phyloP scores from a whole-genome alignment of 2,888 invertebrate species.

The Microplitis deprimator region DNA sequence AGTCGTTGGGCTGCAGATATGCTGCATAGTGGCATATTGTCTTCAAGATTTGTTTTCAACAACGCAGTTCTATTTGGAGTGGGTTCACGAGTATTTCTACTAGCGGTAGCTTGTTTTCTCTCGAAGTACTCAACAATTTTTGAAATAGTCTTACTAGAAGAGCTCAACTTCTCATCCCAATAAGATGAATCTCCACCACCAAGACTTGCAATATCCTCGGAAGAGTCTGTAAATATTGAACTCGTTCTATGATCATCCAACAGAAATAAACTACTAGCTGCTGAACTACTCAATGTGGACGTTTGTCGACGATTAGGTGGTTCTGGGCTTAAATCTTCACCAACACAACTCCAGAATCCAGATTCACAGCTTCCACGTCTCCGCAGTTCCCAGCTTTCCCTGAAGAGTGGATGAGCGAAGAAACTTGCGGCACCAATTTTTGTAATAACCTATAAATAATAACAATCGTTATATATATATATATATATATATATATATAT shows the following conservation, averaged over 20 bases:
- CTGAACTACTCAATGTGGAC: constrained; percentile 72
- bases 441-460: constrained; percentile 63
- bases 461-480: not conserved
- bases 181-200: constrained; percentile 83
- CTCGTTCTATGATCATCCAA: constrained; percentile 80
- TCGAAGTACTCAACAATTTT: constrained; percentile 93
- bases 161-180: constrained; percentile 78
- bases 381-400: constrained; percentile 73
- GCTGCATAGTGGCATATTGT: constrained; percentile 72
- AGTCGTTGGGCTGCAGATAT: constrained; percentile 77
- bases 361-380: constrained; percentile 90
- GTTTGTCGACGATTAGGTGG: constrained; percentile 68
- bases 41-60: constrained; percentile 66
- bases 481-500: too few relatives aligned
- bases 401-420: constrained; percentile 76
- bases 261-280: constrained; percentile 74
- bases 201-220: constrained; percentile 87
- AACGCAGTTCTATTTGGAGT: constrained; percentile 64
- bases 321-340: constrained; percentile 79
- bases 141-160: constrained; percentile 75
- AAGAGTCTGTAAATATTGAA: constrained; percentile 89
- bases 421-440: constrained; percentile 75
- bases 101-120: constrained; percentile 74
- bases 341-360: constrained; percentile 91
- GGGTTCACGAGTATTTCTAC: constrained; percentile 58